phyloP scores from a whole-genome alignment of 2,113 vertebrate species.

The Callospermophilus lateralis region DNA sequence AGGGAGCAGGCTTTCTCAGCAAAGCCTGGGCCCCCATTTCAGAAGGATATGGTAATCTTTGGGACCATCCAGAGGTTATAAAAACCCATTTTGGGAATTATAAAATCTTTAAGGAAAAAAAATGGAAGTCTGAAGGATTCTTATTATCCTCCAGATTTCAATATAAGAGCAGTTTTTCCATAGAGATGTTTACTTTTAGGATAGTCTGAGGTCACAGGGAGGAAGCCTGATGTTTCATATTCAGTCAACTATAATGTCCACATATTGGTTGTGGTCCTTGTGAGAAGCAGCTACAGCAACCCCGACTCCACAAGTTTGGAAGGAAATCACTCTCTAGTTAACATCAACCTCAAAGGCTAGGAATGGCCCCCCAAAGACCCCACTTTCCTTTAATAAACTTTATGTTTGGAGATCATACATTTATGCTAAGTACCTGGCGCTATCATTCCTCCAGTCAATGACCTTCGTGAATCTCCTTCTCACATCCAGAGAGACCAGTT shows the following conservation, averaged over 20 bases:
- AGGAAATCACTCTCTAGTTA: conserved; percentile 55
- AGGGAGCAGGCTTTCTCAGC: not conserved
- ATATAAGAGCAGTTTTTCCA: not conserved
- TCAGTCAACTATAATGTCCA: not conserved
- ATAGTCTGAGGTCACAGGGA: not conserved
- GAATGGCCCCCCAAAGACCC: not conserved
- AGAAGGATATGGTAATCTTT: not conserved
- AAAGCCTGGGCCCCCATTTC: not conserved
- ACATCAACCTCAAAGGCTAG: conserved; percentile 42
- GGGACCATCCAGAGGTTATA: not conserved
- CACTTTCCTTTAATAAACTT: conserved; percentile 32
- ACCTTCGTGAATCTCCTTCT: not conserved
- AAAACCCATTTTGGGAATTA: not conserved
- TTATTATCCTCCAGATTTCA: not conserved
- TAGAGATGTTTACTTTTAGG: not conserved
- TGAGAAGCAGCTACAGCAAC: not conserved
- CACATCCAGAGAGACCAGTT: not conserved
- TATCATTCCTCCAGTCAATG: not conserved
- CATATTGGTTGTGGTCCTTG: not conserved
- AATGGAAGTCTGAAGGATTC: not conserved
- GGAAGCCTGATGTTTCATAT: not conserved
- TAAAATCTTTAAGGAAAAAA: not conserved
- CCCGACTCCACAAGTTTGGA: not conserved
- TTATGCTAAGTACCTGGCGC: not conserved
- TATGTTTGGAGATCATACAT: not conserved